Conservation (phyloP, 2,888 invertebrate species). For the Endotricha flammealis region DNA sequence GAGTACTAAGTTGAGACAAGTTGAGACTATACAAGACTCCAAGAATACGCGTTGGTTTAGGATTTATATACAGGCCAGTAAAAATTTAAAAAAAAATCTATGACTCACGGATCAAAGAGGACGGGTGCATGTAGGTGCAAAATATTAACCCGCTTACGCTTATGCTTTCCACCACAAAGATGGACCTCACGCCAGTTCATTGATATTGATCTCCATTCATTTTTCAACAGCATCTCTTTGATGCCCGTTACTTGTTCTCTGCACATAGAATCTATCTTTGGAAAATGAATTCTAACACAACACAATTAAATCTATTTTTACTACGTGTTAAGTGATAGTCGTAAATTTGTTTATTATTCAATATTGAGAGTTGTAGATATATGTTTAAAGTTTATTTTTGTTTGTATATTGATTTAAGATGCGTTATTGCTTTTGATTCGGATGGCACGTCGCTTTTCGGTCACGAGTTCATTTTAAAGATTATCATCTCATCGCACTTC, state of each 20-base stretch:
- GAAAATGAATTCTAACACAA: not conserved
- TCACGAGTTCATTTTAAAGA: no score
- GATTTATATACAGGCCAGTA: no score
- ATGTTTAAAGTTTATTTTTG: not conserved
- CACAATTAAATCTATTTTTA: not conserved
- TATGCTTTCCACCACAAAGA: conserved; percentile 4
- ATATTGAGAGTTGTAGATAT: not conserved
- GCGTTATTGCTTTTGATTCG: not conserved
- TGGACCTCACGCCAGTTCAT: conserved; percentile 22
- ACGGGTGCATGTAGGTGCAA: no score
- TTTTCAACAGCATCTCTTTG: conserved; percentile 32
- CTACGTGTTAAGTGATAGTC: not conserved
- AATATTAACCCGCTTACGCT: conserved; percentile 9
- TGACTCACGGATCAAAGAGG: no score
- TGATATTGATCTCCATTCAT: conserved; percentile 41
- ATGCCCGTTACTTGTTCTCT: conserved; percentile 19
- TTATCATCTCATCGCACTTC: no score
- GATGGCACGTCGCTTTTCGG: conserved; percentile 1
- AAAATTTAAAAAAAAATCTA: no score
- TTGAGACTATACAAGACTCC: no score
- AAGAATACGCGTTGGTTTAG: no score
- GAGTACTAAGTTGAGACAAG: no score
- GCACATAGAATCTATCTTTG: not conserved
- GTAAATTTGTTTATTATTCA: not conserved
- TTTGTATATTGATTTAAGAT: conserved; percentile 4